Base-by-base conservation (phyloP, 2,113 vertebrate genomes). In the Cacatua alba region DNA sequence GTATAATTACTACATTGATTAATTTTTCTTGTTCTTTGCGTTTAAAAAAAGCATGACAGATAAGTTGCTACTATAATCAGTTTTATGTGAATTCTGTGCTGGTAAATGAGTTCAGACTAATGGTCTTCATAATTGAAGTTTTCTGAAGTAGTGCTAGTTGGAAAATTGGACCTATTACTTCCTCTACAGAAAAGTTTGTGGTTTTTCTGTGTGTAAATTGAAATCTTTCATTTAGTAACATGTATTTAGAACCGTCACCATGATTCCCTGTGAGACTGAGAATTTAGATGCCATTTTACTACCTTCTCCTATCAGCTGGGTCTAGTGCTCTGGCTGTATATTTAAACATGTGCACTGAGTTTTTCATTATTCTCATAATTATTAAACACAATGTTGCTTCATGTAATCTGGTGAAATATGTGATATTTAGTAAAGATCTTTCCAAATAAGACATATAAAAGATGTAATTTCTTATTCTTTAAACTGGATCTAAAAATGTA, bases 31-130 rank as follows among this genome's bases (percentile, higher is more conserved):
- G 70, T 70, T 90, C 92, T 71, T 94, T 92, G 29, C 81, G 52
- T 90, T 93, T 82, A 69, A 88, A 83, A 90, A 59, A 29, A 93
- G 18, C 60, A 86, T 95, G 94, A 82, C 82, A 93, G 75, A 92
- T 88, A 90, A 97, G 75, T 94, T 92, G 64, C 29, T 93, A 28
- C 49, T 74, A 46, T 81, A 88, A 93, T 94, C 71, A 88, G 29
- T 88, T 94, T 93, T 46, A 94, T 83, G 68, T 88, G 29, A 90
- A 85, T 92, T 94, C 68, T 63, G 12, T 72, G 18, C 71, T 86
- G 51, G n/a, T 59, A 96, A 96, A 95, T 95, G 68, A 88, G 93
- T 85, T 94, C 93, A 93, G 51, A 74, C 33, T 93, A 93, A 94
- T 92, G 72, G 88, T 39, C 94, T 91, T 75, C 82, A 86, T 88